These are phyloP conservation scores for Natator depressus DNA, from an alignment of 2,113 vertebrate genomes.

Conservation along the genomic window DNA sequence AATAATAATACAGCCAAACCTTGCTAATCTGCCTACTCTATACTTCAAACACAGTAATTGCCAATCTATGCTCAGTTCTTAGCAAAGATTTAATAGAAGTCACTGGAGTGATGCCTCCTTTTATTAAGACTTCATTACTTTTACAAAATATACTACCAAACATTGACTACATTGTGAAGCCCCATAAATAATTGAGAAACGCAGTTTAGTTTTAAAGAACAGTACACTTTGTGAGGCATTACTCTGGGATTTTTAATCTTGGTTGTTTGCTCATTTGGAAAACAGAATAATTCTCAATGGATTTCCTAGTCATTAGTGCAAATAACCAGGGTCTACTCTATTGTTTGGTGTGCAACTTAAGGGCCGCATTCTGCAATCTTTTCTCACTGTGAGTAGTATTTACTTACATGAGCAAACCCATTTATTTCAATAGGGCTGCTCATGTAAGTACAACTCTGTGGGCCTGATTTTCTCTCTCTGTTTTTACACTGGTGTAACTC, in stretches of 20 bases:
- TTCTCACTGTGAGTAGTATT: background rate
- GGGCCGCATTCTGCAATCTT: background rate
- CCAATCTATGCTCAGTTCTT: background rate
- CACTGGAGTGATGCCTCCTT: background rate
- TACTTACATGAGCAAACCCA: background rate
- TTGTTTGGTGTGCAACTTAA: background rate
- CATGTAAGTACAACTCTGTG: background rate
- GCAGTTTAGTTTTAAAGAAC: background rate
- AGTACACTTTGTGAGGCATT: background rate
- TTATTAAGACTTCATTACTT: background rate
- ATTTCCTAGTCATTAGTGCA: background rate
- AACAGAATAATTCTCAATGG: background rate
- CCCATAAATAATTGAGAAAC: background rate
- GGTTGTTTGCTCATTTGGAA: background rate
- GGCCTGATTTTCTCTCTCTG: background rate
- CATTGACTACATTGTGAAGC: background rate
- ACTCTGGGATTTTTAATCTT: conserved; percentile 14
- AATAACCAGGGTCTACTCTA: background rate
- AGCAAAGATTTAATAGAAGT: background rate
- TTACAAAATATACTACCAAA: background rate
- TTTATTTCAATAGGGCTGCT: background rate
- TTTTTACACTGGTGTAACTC: background rate
- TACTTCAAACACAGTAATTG: background rate
- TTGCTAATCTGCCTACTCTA: background rate
- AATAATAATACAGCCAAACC: background rate